phyloP scores from a whole-genome alignment of 2,888 invertebrate genomes.

The Ectemnius lituratus region DNA sequence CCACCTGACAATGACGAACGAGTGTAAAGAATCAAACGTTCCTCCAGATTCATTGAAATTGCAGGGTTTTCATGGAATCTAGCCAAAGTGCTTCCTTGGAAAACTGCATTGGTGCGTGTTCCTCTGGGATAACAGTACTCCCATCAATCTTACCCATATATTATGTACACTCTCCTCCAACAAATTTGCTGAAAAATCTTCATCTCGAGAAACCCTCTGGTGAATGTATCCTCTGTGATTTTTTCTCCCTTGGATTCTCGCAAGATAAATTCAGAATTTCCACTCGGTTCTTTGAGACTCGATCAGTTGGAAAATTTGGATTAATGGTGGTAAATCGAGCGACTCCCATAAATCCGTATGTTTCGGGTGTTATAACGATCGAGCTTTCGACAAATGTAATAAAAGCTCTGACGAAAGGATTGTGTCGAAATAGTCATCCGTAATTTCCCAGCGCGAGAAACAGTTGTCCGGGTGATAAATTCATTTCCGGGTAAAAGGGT shows the following conservation, averaged over 20 bases:
- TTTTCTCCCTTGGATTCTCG: too few species aligned
- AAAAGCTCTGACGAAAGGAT: conserved; percentile 4
- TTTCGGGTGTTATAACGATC: too few species aligned
- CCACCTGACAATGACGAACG: neutral
- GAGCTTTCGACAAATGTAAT: neutral
- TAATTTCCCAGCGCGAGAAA: conserved; percentile 17
- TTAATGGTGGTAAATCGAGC: too few species aligned
- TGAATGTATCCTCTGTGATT: too few species aligned
- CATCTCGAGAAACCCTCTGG: neutral
- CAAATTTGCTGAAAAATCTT: neutral
- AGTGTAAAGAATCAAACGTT: conserved; percentile 5
- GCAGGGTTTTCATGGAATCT: conserved; percentile 6
- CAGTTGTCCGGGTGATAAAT: conserved; percentile 27
- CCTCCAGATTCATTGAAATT: conserved; percentile 9
- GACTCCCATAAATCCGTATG: too few species aligned
- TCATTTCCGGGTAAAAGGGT: neutral
- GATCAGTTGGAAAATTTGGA: too few species aligned
- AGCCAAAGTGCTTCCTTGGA: conserved; percentile 15
- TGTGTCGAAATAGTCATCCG: neutral
- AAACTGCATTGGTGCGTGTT: conserved; percentile 3
- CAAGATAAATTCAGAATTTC: too few species aligned
- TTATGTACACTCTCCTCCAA: too few species aligned
- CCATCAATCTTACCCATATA: conserved; percentile 23
- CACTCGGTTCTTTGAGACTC: too few species aligned
- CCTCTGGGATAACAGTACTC: neutral